Evolutionary conservation across 2,888 invertebrate genomes (phyloP).

Genomic region (Chouioia cunea): DNA sequence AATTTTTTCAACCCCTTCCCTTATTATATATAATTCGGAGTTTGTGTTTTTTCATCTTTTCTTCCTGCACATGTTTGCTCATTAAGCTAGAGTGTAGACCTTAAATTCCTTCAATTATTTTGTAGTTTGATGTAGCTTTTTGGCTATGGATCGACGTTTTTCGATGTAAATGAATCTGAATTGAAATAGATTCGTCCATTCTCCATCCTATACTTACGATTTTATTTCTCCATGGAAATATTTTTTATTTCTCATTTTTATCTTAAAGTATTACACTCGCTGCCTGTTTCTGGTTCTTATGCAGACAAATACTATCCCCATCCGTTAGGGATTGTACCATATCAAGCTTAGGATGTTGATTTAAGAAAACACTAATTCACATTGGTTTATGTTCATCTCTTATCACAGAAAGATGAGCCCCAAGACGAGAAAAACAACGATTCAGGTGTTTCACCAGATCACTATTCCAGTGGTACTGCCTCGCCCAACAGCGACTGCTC

Average conservation of each 20-base stretch:
- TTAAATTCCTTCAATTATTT: background rate
- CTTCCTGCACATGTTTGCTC: constrained; percentile 4
- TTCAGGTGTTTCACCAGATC: constrained; percentile 63
- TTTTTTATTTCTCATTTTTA: too few relatives aligned
- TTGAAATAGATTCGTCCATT: too few relatives aligned
- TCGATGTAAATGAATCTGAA: background rate
- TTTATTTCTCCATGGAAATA: too few relatives aligned
- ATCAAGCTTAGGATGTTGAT: too few relatives aligned
- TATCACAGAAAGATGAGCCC: constrained; percentile 43
- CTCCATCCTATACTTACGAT: too few relatives aligned
- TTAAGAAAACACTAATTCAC: too few relatives aligned
- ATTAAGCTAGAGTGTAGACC: constrained; percentile 1
- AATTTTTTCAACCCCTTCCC: constrained; percentile 17
- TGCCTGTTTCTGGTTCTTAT: too few relatives aligned
- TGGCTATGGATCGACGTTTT: constrained; percentile 6
- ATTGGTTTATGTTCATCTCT: too few relatives aligned
- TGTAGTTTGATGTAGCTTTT: background rate
- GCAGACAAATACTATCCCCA: too few relatives aligned
- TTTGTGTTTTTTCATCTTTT: constrained; percentile 37
- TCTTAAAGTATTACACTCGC: too few relatives aligned
- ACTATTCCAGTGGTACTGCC: constrained; percentile 57
- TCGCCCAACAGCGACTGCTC: constrained; percentile 56
- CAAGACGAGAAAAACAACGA: constrained; percentile 55
- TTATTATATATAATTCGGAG: background rate
- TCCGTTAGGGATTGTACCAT: too few relatives aligned